Evolutionary conservation across 2,888 invertebrate genomes (phyloP).

Genomic region (Mesorhabditis spiculigera): DNA sequence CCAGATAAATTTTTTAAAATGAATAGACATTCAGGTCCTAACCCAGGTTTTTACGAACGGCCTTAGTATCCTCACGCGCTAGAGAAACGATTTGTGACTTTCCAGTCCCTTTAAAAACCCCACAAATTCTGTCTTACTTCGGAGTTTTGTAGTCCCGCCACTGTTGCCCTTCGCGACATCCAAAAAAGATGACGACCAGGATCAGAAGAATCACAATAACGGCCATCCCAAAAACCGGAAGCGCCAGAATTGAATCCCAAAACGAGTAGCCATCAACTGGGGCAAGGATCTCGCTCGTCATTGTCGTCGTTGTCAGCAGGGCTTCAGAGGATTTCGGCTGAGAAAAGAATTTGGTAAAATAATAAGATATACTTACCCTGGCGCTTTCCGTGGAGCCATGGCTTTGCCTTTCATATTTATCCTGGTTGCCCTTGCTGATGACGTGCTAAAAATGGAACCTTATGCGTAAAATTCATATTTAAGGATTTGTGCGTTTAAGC

Average conservation of each 20-base stretch:
- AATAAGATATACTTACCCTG: no score
- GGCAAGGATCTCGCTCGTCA: background rate
- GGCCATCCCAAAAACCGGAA: slow-evolving; percentile 36
- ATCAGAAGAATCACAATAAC: slow-evolving; percentile 47
- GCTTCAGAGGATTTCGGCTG: background rate
- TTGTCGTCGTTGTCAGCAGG: no score
- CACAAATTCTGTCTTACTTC: slow-evolving; percentile 26
- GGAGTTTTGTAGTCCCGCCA: slow-evolving; percentile 59
- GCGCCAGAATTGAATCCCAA: slow-evolving; percentile 45
- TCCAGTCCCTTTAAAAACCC: background rate
- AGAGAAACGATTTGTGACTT: background rate
- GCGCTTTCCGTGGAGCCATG: no score
- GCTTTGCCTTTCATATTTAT: no score
- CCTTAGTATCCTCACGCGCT: background rate
- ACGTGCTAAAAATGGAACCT: no score
- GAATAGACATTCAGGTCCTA: background rate
- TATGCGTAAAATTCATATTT: no score
- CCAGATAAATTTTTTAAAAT: no score
- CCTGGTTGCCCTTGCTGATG: no score
- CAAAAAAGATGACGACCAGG: slow-evolving; percentile 56
- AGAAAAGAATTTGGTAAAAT: background rate
- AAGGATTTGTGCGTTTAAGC: no score
- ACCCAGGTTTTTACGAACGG: background rate
- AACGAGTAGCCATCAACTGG: slow-evolving; percentile 31
- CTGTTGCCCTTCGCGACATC: slow-evolving; percentile 57